Conservation (phyloP, 1,140 invertebrate genomes). For the Lysiphlebus fabarum region DNA sequence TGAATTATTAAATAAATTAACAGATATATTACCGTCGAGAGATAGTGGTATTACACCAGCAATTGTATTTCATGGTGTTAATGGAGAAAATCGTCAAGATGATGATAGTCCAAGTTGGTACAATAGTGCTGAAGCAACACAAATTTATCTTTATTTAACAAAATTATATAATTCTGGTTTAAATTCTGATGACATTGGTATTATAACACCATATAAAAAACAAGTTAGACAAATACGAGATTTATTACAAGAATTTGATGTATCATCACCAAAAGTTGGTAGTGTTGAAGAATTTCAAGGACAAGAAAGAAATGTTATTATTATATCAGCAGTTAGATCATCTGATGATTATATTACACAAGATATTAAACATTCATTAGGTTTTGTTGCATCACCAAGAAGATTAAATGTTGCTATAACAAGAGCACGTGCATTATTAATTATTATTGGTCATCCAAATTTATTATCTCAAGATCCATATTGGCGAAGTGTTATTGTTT, state of each 20-base stretch:
- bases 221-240: conserved; percentile 75
- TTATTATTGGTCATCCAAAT: conserved; percentile 81
- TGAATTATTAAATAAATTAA: conserved; percentile 35
- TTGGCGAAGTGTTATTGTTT: conserved; percentile 69
- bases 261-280: conserved; percentile 76
- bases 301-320: conserved; percentile 80
- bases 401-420: conserved; percentile 86
- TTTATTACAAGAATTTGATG: conserved; percentile 65
- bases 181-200: conserved; percentile 73
- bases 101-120: conserved; percentile 80
- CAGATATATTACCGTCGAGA: conserved; percentile 42
- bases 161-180: conserved; percentile 66
- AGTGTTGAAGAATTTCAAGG: conserved; percentile 97
- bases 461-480: conserved; percentile 66
- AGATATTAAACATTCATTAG: conserved; percentile 64
- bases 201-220: conserved; percentile 90
- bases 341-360: conserved; percentile 48
- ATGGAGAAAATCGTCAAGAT: conserved; percentile 71
- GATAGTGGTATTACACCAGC: conserved; percentile 48
- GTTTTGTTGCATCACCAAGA: conserved; percentile 73
- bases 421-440: conserved; percentile 72
- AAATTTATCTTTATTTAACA: conserved; percentile 63
- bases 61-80: conserved; percentile 79
- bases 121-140: conserved; percentile 80
- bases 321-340: conserved; percentile 82